Base-by-base conservation (phyloP, 2,797 vertebrate genomes). In the Lates japonicus region DNA sequence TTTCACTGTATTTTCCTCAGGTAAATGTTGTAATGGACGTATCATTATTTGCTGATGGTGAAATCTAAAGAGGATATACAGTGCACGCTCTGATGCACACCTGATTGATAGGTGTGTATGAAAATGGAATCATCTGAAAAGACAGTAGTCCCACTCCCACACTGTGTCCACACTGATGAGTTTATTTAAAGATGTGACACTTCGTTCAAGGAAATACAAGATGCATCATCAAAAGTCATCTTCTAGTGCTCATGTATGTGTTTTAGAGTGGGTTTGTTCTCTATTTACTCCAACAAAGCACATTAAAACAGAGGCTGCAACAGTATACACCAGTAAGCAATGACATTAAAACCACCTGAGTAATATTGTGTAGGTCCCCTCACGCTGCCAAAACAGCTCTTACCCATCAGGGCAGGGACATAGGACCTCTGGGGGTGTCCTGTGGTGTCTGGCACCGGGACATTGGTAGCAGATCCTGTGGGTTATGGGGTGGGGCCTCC, bases 31-130 rank as follows among this genome's bases (percentile, higher is more conserved):
- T 33, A 41, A 59, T 42, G 52, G 7, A 55, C 49, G 42, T 41
- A 4, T 12, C n/a, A 37, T 39, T 49, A 35, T 5, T 67, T 20
- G 55, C 41, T 48, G 1, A 39, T 7, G 2, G 20, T 17, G 19
- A 3, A 52, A 46, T 48, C 64, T 16, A 48, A 65, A 46, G 49
- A 67, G 17, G 55, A 55, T 37, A 25, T 19, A 33, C n/a, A 25
- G 42, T 39, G 29, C 5, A 66, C 7, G 29, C 69, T 63, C n/a
- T n/a, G 5, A 62, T 73, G 31, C 16, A 51, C 20, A 35, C 17
- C 29, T 67, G 41, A 71, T 2, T 81, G n/a, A 69, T 10, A 48
- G 66, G 31, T 57, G 39, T 31, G 19, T 20, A 62, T 33, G 41
- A 60, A n/a, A 67, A 54, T 29, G 3, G 41, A 62, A 25, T 37